Evolutionary conservation across 2,888 invertebrate species (phyloP), one percentile per base, ranked within the genome.

Genomic region (Folsomia manolachei): DNA sequence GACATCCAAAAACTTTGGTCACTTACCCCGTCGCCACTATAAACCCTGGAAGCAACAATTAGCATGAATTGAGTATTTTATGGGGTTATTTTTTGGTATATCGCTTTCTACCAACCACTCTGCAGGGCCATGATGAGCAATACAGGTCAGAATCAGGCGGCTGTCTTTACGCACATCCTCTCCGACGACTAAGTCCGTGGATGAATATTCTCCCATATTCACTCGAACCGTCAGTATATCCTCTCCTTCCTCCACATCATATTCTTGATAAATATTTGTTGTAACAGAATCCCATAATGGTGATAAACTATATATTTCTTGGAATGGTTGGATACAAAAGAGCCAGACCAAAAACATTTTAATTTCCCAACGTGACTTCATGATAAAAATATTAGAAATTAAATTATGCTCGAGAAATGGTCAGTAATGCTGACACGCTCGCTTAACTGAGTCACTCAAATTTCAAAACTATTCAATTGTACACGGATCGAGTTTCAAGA

Each of bases 221-320:
- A 65, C n/a, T 1, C 75, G 70, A 18, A 75, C 75, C 25, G 72
- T 64, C n/a, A 64, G 68, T 53, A 70, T 63, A 21, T 75, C 75
- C 18, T 69, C 61, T 2, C 72, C 62, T n/a, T 72, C 61, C 24
- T 63, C 52, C 9, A 78, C 64, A 51, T 74, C 75, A 64, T 78
- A 78, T 26, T 75, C 77, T 71, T 78, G 75, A 68, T 71, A 73
- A 52, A 78, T 74, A 27, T 75, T 72, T 2, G 77, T 78, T 66
- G 72, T 78, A 56, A 78, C 75, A 21, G 75, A 75, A 39, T 78
- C 77, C 77, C 77, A 78, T 51, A 78, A 52, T 21, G 77, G 77
- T 19, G 77, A 78, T 39, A 78, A 69, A 23, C 73, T 27, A 7
- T 1, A 52, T 4, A 23, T 21, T 14, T 2, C 7, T 9, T 39